Base-by-base conservation (phyloP, 2,888 invertebrate species). In the Platycnemis pennipes region DNA sequence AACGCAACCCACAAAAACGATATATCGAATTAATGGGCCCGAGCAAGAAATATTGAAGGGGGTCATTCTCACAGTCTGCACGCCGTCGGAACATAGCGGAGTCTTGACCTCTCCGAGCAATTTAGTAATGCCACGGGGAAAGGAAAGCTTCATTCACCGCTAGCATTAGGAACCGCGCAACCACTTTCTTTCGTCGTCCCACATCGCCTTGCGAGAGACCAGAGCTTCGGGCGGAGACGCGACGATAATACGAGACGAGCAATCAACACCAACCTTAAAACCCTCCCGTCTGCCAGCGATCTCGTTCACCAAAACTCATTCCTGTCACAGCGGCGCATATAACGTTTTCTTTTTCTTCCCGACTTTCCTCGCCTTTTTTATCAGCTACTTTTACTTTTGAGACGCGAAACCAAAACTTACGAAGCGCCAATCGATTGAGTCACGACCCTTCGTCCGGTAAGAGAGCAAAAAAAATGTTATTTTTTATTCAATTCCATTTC, bases 221-320 rank as follows among this genome's bases (percentile, higher is more conserved):
- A 31, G 11, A 77, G 77, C 77, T 31, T 37, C 77, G 31, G 1
- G 31, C 37, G 5, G 16, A 8, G 77, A 77, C 77, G 77, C 77
- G 77, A 77, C 77, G 77, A 77, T 13, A 77, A 77, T 77, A 77
- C 77, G 37, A 13, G 77, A 77, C 77, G 77, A 31, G 77, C 37
- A 37, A 77, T 77, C 77, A 37, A 77, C 77, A 19, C n/a, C n/a
- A n/a, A 49, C 13, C 49, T 49, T 49, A 11, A 49, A 49, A 49
- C n/a, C n/a, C 49, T 77, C 13, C 77, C 69, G 8, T 77, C 77
- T 77, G 77, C 26, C 77, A 37, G 37, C 77, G 77, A 77, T 77
- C 37, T 26, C 77, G 77, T 77, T 77, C 77, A 77, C 63, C 63
- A n/a, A 63, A 63, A 37, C 37, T 37, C 31, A 31, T 37, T 16